phyloP scores from a whole-genome alignment of 2,888 invertebrate genomes.

The Calephelis perditalis region DNA sequence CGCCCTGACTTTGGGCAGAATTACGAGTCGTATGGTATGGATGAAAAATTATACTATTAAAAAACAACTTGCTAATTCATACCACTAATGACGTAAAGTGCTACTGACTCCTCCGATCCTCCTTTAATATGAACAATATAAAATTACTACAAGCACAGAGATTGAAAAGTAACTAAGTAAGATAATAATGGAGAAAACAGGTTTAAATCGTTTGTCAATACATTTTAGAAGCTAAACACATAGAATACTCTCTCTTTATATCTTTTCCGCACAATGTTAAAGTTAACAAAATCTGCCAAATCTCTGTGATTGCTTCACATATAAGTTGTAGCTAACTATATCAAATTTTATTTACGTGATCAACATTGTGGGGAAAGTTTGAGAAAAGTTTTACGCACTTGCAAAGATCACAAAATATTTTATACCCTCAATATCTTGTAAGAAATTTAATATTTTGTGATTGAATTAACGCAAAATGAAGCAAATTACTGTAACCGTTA shows the following conservation, averaged over 20 bases:
- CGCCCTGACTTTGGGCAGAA: conserved; percentile 56
- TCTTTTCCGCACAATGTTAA: conserved; percentile 50
- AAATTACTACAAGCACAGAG: conserved; percentile 65
- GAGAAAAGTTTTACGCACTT: conserved; percentile 43
- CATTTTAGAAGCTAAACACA: conserved; percentile 31
- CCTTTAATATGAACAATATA: conserved; percentile 48
- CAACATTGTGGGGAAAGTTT: conserved; percentile 8
- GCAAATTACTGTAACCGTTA: conserved; percentile 5
- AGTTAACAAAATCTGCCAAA: conserved; percentile 1
- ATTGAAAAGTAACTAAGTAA: conserved; percentile 43
- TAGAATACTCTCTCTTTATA: conserved; percentile 59
- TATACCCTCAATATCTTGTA: conserved; percentile 15
- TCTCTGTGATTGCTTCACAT: no score
- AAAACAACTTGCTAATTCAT: conserved; percentile 56
- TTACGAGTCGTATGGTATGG: conserved; percentile 51
- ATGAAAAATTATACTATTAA: conserved; percentile 54
- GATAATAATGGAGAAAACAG: conserved; percentile 55
- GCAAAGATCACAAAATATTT: conserved; percentile 56
- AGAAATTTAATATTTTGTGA: conserved; percentile 48
- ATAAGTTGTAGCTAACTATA: background rate
- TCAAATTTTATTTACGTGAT: conserved; percentile 9
- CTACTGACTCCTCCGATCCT: conserved; percentile 62
- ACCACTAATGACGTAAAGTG: conserved; percentile 52
- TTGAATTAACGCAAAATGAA: conserved; percentile 34
- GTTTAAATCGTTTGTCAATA: conserved; percentile 34